Conservation (phyloP, 2,888 invertebrate genomes). For the Bombyx huttoni region DNA sequence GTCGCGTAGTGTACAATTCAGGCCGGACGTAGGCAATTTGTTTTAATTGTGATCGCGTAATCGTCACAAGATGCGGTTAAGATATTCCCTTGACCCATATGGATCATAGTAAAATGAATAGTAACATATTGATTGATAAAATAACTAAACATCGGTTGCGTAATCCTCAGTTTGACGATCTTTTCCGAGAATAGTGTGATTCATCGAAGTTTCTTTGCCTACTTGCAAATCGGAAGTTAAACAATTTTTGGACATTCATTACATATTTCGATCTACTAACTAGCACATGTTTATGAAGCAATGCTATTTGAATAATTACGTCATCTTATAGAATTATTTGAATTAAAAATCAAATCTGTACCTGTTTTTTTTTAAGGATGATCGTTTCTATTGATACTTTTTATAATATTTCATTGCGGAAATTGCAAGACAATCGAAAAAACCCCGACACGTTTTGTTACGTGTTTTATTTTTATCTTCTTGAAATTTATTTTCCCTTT, state of each 20-base stretch:
- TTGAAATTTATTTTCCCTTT: neutral
- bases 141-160: slow-evolving; percentile 13
- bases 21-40: slow-evolving; percentile 64
- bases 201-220: slow-evolving; percentile 23
- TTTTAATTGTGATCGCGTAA: slow-evolving; percentile 42
- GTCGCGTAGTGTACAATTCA: slow-evolving; percentile 35
- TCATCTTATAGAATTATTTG: neutral
- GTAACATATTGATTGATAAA: neutral
- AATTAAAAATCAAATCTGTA: neutral
- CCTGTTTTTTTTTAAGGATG: too few relatives aligned
- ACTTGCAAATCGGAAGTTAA: slow-evolving; percentile 28
- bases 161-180: slow-evolving; percentile 20
- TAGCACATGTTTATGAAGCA: neutral
- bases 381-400: neutral
- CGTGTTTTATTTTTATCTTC: neutral
- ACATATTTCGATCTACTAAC: neutral
- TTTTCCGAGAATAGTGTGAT: slow-evolving; percentile 38
- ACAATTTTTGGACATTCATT: slow-evolving; percentile 16
- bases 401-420: neutral
- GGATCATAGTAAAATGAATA: neutral
- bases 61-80: neutral
- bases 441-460: neutral
- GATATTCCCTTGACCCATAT: neutral
- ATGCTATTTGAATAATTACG: neutral
- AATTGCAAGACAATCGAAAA: neutral